Evolutionary conservation across 2,797 vertebrate species (phyloP).

Genomic region (Sebastes paucispinis): DNA sequence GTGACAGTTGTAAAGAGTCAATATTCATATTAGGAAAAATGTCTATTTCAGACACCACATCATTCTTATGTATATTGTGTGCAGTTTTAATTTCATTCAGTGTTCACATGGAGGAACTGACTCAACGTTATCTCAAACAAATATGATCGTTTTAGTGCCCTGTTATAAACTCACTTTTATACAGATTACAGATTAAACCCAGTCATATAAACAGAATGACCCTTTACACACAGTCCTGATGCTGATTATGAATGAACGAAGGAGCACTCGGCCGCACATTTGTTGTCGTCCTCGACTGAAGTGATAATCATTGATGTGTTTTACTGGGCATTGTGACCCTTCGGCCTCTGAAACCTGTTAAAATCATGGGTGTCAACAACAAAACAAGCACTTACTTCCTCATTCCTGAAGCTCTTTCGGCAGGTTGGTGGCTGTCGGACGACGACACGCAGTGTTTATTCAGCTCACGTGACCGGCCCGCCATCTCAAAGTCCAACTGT

Average conservation of each 20-base stretch:
- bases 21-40: neutral
- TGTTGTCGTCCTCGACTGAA: neutral
- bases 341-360: neutral
- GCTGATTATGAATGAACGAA: neutral
- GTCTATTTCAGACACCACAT: neutral
- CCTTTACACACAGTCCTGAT: neutral
- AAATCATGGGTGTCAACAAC: neutral
- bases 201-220: neutral
- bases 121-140: neutral
- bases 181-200: neutral
- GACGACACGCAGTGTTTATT: constrained; percentile 45
- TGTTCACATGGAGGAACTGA: neutral
- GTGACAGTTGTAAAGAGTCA: neutral
- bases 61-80: neutral
- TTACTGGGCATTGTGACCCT: neutral
- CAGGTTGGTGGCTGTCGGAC: neutral
- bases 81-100: neutral
- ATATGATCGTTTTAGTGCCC: neutral
- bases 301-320: neutral
- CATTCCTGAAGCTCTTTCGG: constrained; percentile 10
- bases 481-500: constrained; percentile 69
- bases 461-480: constrained; percentile 37
- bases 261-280: neutral
- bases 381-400: constrained; percentile 27
- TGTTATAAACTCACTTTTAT: neutral